Evolutionary conservation across 2,113 vertebrate species (phyloP), one percentile per base, ranked within the genome.

Genomic region (Aphyosemion australe): DNA sequence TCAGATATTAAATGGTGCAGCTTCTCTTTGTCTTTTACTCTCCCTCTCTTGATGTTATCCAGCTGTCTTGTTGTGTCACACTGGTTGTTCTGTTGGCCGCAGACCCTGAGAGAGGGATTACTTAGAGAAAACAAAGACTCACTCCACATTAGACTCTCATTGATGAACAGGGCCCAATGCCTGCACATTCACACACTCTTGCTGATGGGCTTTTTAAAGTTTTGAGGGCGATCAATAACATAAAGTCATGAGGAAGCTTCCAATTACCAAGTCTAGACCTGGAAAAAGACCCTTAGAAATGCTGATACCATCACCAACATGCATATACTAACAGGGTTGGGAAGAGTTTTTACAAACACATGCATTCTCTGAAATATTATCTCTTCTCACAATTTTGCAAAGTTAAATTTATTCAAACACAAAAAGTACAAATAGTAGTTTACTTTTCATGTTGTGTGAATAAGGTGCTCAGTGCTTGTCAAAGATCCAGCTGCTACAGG

Each of bases 1-100:
- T 84, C 62, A 51, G 46, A 76, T 50, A 50, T 63, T 69, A 47
- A 75, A 72, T 60, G 32, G 41, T 56, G 58, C 12, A 12, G 10
- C 54, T 12, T 68, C 14, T 50, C 43, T 56, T 11, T 63, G 20
- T 62, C 32, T 60, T 43, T 58, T 12, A 39, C 47, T 43, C 51
- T 65, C 66, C 62, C 48, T 51, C 10, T 47, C 80, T 74, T 68
- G 84, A 82, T 80, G 78, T 80, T 89, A 86, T 81, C 77, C 80
- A 84, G 84, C 83, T 87, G 83, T 78, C 84, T 79, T 87, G 89
- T 84, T 87, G 85, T 90, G 86, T 87, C 87, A 88, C 72, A 61
- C 64, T 70, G 76, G 75, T 84, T 65, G 70, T 61, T 84, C 64
- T 76, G 68, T 64, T 86, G 87, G 85, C 90, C 81, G 71, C 64